phyloP scores from a whole-genome alignment of 2,113 vertebrate species.

The Riparia riparia region DNA sequence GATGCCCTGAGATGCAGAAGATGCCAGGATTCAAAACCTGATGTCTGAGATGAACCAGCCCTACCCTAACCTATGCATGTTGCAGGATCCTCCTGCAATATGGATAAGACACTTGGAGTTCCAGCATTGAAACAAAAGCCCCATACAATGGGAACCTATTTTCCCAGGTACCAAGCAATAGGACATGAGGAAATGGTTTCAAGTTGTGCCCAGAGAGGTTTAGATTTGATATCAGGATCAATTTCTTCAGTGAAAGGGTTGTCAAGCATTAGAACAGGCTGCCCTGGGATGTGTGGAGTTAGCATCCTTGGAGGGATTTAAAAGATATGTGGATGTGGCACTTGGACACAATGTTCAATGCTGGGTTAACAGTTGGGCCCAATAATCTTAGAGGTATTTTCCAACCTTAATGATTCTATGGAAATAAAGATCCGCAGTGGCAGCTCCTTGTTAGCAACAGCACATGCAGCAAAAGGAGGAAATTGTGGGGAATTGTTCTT shows the following conservation, averaged over 20 bases:
- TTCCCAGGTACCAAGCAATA: background rate
- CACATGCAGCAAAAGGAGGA: background rate
- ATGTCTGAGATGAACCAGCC: background rate
- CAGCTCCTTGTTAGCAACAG: background rate
- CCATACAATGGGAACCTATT: background rate
- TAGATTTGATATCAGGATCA: background rate
- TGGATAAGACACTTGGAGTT: background rate
- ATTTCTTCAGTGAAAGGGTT: background rate
- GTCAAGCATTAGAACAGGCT: background rate
- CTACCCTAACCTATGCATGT: background rate
- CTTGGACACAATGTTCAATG: background rate
- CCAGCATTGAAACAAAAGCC: background rate
- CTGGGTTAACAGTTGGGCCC: rapidly evolving
- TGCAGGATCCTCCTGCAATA: background rate
- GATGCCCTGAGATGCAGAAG: background rate
- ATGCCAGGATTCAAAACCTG: background rate
- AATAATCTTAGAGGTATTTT: background rate
- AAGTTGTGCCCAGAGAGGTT: background rate
- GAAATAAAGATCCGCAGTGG: background rate
- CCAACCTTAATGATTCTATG: background rate
- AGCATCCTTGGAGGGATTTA: background rate
- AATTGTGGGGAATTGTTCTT: background rate
- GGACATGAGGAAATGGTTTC: background rate
- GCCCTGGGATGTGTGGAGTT: background rate
- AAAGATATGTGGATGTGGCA: background rate